These are phyloP conservation scores for Ormyrus thymus DNA, from an alignment of 2,888 invertebrate genomes.

Conservation along the genomic window DNA sequence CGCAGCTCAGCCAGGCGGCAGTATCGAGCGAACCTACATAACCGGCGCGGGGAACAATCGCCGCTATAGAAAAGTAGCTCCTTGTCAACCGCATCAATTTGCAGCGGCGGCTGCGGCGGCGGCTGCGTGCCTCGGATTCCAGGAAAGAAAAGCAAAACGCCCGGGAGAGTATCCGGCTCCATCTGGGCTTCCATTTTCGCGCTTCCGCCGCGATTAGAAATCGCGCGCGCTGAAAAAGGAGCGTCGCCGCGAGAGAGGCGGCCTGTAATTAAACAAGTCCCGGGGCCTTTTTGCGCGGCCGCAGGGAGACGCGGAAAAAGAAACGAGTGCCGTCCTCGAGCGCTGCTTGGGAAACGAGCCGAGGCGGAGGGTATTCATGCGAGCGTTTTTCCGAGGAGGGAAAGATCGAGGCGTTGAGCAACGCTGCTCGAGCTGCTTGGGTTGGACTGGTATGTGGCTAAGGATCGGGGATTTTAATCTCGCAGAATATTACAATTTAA, in stretches of 20 bases:
- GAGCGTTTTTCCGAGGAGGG: too few species aligned
- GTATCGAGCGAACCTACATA: neutral
- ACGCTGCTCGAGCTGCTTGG: too few species aligned
- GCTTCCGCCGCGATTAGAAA: conserved; percentile 39
- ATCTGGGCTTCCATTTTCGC: conserved; percentile 26
- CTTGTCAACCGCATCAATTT: neutral
- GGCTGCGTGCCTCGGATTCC: conserved; percentile 4
- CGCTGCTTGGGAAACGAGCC: too few species aligned
- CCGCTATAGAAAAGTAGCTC: neutral
- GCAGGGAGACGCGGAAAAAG: neutral
- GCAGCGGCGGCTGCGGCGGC: neutral
- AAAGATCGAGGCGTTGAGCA: too few species aligned
- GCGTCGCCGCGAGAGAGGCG: neutral
- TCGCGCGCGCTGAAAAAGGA: conserved; percentile 25
- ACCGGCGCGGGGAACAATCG: too few species aligned
- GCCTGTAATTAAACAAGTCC: conserved; percentile 15
- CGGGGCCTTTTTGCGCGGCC: conserved; percentile 14
- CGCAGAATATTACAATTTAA: too few species aligned
- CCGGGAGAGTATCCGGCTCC: conserved; percentile 7
- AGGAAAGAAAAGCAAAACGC: conserved; percentile 19
- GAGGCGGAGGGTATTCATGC: too few species aligned
- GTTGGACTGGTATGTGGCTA: too few species aligned
- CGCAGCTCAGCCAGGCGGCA: neutral
- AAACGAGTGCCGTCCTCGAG: neutral
- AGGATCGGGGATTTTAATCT: too few species aligned